Evolutionary conservation across 2,113 vertebrate species (phyloP).

Genomic region (Andinoacara biseriatus): DNA sequence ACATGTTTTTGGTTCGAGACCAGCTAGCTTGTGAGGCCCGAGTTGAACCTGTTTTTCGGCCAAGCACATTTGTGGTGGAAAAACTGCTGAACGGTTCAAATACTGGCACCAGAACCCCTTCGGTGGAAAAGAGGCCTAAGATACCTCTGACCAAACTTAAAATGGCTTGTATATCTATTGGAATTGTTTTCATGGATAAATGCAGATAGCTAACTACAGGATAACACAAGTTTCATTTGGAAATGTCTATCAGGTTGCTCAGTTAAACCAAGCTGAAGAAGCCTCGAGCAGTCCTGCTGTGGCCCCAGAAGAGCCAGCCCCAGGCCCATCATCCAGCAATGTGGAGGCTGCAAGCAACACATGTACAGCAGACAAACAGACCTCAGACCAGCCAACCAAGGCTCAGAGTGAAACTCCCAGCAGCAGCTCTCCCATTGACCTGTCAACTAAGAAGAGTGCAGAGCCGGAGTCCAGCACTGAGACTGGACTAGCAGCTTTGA

Average conservation of each 20-base stretch:
- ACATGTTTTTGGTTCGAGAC: too few species aligned
- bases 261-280: conserved; percentile 33
- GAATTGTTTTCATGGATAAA: neutral
- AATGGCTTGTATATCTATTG: neutral
- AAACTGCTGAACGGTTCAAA: too few species aligned
- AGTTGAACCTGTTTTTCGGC: too few species aligned
- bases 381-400: conserved; percentile 33
- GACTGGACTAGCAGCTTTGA: neutral
- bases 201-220: neutral
- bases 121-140: too few species aligned
- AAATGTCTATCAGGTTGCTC: conserved; percentile 46
- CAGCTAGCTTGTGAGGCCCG: too few species aligned
- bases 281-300: conserved; percentile 19
- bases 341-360: conserved; percentile 2
- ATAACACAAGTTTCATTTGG: neutral
- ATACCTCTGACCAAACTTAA: neutral
- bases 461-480: conserved; percentile 64
- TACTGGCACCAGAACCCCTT: too few species aligned
- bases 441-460: conserved; percentile 85
- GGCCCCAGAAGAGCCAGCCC: neutral
- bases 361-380: conserved; percentile 1
- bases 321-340: neutral
- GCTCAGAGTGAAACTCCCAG: conserved; percentile 11
- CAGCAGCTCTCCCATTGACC: conserved; percentile 85
- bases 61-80: too few species aligned